Percentiles rank a stretch among this genome's conserved stretches.
Conservation (phyloP, 2,888 invertebrate species). For the Heliconius cydno region DNA sequence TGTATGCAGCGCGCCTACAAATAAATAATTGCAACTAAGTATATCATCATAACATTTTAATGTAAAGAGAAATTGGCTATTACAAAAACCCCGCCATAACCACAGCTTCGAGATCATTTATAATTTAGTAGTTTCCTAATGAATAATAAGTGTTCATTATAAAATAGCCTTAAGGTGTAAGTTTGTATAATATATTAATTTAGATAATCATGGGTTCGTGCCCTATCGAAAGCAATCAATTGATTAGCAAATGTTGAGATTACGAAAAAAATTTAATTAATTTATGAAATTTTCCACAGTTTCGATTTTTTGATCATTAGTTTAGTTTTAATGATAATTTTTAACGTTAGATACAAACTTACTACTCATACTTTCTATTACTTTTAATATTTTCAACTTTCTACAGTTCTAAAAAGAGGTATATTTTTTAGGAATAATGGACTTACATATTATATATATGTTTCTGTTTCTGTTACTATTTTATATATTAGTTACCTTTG, state of each 20-base stretch:
- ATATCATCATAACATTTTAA: not conserved
- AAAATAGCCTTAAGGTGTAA: constrained; percentile 12
- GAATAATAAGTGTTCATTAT: constrained; percentile 22
- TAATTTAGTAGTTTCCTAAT: constrained; percentile 26
- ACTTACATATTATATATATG: not conserved
- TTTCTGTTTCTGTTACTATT: not conserved
- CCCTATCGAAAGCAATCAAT: constrained; percentile 21
- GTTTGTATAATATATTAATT: constrained; percentile 19
- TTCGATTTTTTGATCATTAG: not conserved
- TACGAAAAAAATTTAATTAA: not conserved
- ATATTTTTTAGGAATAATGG: not conserved
- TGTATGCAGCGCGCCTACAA: not conserved
- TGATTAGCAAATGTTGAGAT: constrained; percentile 10
- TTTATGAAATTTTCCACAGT: not conserved
- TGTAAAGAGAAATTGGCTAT: constrained; percentile 20
- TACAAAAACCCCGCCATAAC: constrained; percentile 18
- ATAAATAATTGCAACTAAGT: not conserved
- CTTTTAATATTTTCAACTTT: too few relatives aligned
- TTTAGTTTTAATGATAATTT: not conserved
- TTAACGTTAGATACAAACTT: too few relatives aligned
- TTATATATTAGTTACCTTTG: not conserved
- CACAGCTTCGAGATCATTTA: constrained; percentile 11
- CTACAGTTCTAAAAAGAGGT: not conserved
- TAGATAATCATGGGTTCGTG: constrained; percentile 14
- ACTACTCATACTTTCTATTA: too few relatives aligned